Evolutionary conservation across 2,888 invertebrate genomes (phyloP), one percentile per base, ranked within the genome.

Genomic region (Pyrocoelia pectoralis): DNA sequence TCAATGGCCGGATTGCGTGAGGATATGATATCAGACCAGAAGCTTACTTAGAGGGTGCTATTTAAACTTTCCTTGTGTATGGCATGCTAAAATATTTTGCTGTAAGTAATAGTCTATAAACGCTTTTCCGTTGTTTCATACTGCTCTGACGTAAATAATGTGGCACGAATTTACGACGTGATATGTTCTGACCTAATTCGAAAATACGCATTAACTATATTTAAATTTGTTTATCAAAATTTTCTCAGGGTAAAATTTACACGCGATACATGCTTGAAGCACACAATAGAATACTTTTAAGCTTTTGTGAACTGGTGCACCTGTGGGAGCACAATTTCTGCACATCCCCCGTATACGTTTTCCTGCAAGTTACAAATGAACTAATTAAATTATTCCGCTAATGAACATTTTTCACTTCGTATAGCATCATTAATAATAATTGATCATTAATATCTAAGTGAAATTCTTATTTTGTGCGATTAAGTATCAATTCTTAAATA

Each of bases 1-100:
- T 73, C 74, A 73, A 74, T 74, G 69, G 70, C 66, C 63, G 59
- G 63, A 70, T 75, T 72, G 75, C 75, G 75, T 76, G 76, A 69
- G 69, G 68, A 68, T 58, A 51, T 51, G 67, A 66, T 69, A 74
- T 74, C 70, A 73, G 69, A 65, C 61, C 63, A 59, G 53, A 66
- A 66, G 62, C 58, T 66, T 62, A 58, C 62, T 66, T 66, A 53
- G 51, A 62, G 61, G 53, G 59, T 58, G 60, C 63, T 56, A 60
- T 64, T 65, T 66, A 56, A 59, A 61, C 65, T 55, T 65, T 28
- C 48, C 46, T 57, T 19, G 41, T 19, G 41, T 24, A 49, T 46
- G 33, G 51, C 62, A 57, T 56, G 61, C 55, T 41, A 55, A 43
- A 54, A 40, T 70, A 70, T 69, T 73, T 68, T 66, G 70, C 69